Evolutionary conservation across 1,140 invertebrate genomes (phyloP), one percentile per base, ranked within the genome.

Genomic region (Spodoptera frugiperda): DNA sequence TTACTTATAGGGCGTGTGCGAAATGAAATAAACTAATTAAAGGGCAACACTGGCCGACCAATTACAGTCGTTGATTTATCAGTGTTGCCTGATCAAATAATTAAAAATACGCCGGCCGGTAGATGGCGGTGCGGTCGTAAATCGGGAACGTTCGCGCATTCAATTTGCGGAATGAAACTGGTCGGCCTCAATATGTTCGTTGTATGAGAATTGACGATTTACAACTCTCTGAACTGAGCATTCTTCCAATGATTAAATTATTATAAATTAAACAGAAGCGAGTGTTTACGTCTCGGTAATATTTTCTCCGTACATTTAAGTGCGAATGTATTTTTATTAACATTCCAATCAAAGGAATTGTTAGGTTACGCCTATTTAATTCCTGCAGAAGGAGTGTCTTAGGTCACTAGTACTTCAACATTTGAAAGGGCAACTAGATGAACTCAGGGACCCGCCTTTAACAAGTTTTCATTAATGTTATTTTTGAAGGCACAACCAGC

Each of bases 11-110:
- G 87, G 90, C 87, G 87, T 86, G 77, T 68, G 78, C 82, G 67
- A 84, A 88, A 86, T 87, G 82, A 86, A 88, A 89, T 88, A 91
- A 90, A 91, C 84, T 89, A 90, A 91, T 89, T 89, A 87, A 81
- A 85, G 77, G 79, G 82, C 76, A 81, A 80, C 82, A 86, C 84
- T 80, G 82, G 82, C 82, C 82, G 79, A 53, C 86, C 90, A 91
- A 92, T 92, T 92, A 90, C 84, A 84, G 67, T 67, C 54, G 76
- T 79, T 88, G 87, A 92, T 91, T 91, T 92, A 93, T 92, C 91
- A 88, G 87, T 84, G 81, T 81, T 84, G 85, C 82, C 84, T 87
- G 89, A 93, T 92, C 90, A 93, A 93, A 93, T 92, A 92, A 93
- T 92, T 92, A 92, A 93, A 92, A 92, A 91, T 84, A 82, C 85